These are phyloP conservation scores for Otis tarda DNA, from an alignment of 2,113 vertebrate genomes.

Conservation along the genomic window DNA sequence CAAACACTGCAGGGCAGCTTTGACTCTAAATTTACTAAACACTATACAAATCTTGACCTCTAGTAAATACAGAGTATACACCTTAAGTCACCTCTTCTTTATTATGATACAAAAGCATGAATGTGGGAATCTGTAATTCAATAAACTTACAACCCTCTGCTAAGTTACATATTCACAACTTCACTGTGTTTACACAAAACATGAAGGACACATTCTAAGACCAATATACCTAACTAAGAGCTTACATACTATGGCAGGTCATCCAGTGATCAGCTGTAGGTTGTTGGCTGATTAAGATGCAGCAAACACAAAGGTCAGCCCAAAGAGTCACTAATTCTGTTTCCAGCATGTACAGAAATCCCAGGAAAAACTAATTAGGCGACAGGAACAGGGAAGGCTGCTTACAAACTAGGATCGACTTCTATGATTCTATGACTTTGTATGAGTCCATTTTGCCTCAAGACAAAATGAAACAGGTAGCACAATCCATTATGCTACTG, in stretches of 20 bases:
- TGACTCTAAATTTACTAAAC: background rate
- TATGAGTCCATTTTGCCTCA: background rate
- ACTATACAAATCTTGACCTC: background rate
- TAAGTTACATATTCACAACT: background rate
- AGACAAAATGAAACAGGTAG: background rate
- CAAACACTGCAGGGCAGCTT: background rate
- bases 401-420: background rate
- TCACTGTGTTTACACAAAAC: background rate
- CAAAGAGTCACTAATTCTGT: background rate
- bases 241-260: background rate
- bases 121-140: background rate
- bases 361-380: background rate
- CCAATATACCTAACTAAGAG: background rate
- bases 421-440: too few relatives aligned
- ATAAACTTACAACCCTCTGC: background rate
- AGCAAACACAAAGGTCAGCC: background rate
- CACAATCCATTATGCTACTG: background rate
- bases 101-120: background rate
- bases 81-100: background rate
- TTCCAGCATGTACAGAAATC: background rate
- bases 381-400: background rate
- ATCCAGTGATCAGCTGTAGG: background rate
- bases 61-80: background rate
- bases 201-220: background rate
- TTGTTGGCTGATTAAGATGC: background rate